These are phyloP conservation scores for Nettapus auritus DNA, from an alignment of 2,113 vertebrate species.

Conservation along the genomic window DNA sequence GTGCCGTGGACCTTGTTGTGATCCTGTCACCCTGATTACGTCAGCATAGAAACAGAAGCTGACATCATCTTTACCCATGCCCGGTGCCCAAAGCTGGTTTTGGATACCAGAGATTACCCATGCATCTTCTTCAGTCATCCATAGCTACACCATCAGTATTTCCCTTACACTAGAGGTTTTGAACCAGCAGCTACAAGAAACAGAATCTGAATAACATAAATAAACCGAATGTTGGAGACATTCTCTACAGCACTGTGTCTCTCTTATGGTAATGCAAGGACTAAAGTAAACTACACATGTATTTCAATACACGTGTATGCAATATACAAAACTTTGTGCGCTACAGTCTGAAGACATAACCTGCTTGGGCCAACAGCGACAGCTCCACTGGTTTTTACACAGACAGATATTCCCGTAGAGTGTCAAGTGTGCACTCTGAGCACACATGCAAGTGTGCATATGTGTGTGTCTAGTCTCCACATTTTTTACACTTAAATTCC, in stretches of 20 bases:
- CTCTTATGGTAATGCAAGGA: not conserved
- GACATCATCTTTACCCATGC: not conserved
- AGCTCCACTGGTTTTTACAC: not conserved
- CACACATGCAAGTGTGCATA: accelerated
- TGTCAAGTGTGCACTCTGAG: not conserved
- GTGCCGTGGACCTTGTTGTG: not conserved
- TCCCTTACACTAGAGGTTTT: not conserved
- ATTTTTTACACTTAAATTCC: not conserved
- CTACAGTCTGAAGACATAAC: not conserved
- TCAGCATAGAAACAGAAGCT: not conserved
- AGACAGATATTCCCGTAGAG: not conserved
- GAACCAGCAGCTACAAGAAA: not conserved
- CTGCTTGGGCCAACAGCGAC: not conserved
- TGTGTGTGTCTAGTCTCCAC: not conserved
- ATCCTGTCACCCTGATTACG: not conserved
- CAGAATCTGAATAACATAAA: not conserved
- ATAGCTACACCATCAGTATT: not conserved
- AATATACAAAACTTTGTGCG: not conserved
- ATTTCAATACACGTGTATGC: not conserved
- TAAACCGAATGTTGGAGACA: not conserved
- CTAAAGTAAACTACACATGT: not conserved
- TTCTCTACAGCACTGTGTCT: not conserved
- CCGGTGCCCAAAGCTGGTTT: not conserved
- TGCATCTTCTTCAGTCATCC: not conserved
- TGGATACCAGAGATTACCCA: not conserved